Evolutionary conservation across 2,888 invertebrate species (phyloP).

Genomic region (Eupithecia subumbrata): DNA sequence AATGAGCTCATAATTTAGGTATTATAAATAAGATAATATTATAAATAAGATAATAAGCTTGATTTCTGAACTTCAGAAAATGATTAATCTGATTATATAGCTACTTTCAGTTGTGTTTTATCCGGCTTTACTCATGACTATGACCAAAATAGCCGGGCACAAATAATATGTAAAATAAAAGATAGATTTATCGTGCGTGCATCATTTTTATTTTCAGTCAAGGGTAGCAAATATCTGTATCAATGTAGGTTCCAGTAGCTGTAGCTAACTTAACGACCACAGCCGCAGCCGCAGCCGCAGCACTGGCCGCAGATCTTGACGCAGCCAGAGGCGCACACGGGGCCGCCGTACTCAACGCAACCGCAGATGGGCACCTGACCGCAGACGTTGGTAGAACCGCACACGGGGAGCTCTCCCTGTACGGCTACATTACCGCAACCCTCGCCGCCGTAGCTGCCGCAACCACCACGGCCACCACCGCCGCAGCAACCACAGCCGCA

Average conservation of each 20-base stretch:
- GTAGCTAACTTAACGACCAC: slow-evolving; percentile 1
- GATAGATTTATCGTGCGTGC: background rate
- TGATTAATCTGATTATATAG: too few relatives aligned
- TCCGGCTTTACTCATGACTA: background rate
- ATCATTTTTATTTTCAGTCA: background rate
- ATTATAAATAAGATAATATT: too few relatives aligned
- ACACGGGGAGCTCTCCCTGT: slow-evolving; percentile 47
- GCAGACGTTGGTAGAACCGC: slow-evolving; percentile 49
- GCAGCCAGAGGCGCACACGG: slow-evolving; percentile 50
- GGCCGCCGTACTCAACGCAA: slow-evolving; percentile 51
- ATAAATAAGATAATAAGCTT: too few relatives aligned
- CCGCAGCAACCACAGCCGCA: slow-evolving; percentile 22
- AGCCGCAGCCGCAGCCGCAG: slow-evolving; percentile 16
- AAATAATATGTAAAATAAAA: background rate
- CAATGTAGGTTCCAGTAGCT: background rate
- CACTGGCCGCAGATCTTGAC: slow-evolving; percentile 45
- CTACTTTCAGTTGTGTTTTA: too few relatives aligned
- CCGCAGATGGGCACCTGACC: slow-evolving; percentile 57
- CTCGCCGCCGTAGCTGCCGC: slow-evolving; percentile 42
- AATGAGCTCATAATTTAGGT: too few relatives aligned
- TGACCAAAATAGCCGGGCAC: background rate
- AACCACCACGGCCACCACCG: slow-evolving; percentile 11
- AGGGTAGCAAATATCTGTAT: background rate
- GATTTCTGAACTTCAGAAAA: too few relatives aligned
- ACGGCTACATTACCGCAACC: slow-evolving; percentile 48